Evolutionary conservation across 2,113 vertebrate genomes (phyloP).

Genomic region (Syngnathus floridae): DNA sequence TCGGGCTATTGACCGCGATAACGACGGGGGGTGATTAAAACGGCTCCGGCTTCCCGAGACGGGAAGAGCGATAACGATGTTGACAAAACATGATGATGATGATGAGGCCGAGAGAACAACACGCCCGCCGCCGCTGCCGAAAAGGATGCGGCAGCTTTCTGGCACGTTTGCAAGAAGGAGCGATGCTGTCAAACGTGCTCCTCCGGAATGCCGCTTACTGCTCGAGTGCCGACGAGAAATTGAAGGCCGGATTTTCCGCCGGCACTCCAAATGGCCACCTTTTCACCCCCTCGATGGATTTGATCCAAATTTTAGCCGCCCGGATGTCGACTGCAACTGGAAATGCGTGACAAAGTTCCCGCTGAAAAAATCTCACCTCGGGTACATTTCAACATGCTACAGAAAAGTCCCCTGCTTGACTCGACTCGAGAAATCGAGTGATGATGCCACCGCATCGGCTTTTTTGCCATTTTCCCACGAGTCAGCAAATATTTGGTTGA

Average conservation of each 20-base stretch:
- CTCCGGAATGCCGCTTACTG: neutral
- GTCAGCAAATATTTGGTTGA: neutral
- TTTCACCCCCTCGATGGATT: too few species aligned
- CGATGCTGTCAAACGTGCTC: neutral
- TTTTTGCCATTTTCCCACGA: neutral
- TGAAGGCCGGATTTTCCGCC: neutral
- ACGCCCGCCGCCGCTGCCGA: neutral
- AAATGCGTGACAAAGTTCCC: neutral
- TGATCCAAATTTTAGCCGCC: too few species aligned
- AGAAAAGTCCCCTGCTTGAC: too few species aligned
- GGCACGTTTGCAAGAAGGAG: neutral
- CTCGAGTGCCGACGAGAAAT: neutral
- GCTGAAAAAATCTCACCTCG: neutral
- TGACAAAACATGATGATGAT: slow-evolving; percentile 1
- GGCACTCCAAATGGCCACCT: neutral
- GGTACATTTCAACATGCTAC: too few species aligned
- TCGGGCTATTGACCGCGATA: slow-evolving; percentile 7
- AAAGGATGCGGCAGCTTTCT: neutral
- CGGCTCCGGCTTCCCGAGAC: neutral
- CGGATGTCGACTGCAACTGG: neutral
- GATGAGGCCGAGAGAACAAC: neutral
- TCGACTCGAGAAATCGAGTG: too few species aligned
- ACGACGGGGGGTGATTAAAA: slow-evolving; percentile 8
- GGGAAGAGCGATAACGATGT: slow-evolving; percentile 1
- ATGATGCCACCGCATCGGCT: too few species aligned